Base-by-base conservation (phyloP, 2,797 vertebrate genomes). In the Gymnopithys bicolor region DNA sequence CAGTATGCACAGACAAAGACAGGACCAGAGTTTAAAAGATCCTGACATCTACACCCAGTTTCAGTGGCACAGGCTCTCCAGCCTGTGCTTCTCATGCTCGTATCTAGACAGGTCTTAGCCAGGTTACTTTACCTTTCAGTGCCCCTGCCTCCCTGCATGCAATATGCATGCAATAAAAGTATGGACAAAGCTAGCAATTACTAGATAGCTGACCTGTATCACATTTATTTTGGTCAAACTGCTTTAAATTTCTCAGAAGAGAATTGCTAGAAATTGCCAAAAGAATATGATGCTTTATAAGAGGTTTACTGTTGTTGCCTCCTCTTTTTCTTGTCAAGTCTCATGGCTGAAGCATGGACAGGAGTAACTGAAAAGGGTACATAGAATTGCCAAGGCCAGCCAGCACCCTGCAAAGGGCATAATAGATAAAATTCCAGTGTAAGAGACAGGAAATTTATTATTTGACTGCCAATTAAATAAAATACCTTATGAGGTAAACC, bases 271-370 rank as follows among this genome's bases (percentile, higher is more conserved):
- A 53, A 27, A 68, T 51, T 53, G 71, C 19, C 27, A 87, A 79
- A 87, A 14, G 30, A 85, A 87, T 41, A 22, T 35, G 75, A 6
- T 0, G 4, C 19, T 69, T 71, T n/a, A 1, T 9, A 46, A 53
- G 13, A 88, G 13, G 10, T 67, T 84, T 67, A 39, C 4, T 51
- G 58, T 58, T 58, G 49, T 64, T 85, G 35, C 11, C 33, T 9
- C 30, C 19, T 95, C 76, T 92, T 92, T 45, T 89, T 41, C 84
- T 81, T 49, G 46, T 87, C 41, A 81, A 66, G 83, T 63, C n/a
- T 87, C 43, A 70, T 18, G 75, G 46, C 17, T 48, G 49, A 90
- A 87, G 33, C 46, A 53, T 9, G 24, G 33, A 17, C 7, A 67
- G 37, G 17, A 68, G 25, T 30, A 73, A 53, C 9, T 41, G 46